These are phyloP conservation scores for Apodemia mormo DNA, from an alignment of 2,888 invertebrate species.

Conservation along the genomic window DNA sequence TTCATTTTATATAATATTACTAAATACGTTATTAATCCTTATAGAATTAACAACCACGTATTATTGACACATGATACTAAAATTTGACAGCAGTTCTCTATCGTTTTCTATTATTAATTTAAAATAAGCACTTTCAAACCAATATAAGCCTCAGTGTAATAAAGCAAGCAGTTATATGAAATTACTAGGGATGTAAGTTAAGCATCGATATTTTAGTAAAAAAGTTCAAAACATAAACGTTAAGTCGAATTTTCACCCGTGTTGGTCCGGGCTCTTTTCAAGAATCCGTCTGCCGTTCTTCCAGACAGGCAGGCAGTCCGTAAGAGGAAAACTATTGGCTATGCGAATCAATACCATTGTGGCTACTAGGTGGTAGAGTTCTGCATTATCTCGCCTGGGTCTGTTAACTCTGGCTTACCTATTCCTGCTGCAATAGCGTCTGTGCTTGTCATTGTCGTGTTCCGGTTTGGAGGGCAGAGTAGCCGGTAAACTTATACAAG, in stretches of 20 bases:
- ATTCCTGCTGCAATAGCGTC: too few relatives aligned
- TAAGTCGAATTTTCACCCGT: background rate
- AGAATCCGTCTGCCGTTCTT: too few relatives aligned
- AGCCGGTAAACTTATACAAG: too few relatives aligned
- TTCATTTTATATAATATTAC: background rate
- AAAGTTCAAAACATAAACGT: background rate
- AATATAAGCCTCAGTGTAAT: constrained; percentile 17
- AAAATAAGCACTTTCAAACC: constrained; percentile 12
- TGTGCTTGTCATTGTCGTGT: too few relatives aligned
- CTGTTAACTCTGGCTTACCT: too few relatives aligned
- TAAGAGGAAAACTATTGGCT: too few relatives aligned
- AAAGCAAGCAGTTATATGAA: constrained; percentile 11
- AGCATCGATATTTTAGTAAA: background rate
- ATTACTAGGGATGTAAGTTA: background rate
- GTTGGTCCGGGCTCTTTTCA: too few relatives aligned
- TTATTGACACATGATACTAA: constrained; percentile 5
- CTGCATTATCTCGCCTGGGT: too few relatives aligned
- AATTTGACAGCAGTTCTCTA: constrained; percentile 1
- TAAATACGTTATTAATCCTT: background rate
- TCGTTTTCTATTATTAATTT: constrained; percentile 15
- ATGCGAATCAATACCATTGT: too few relatives aligned
- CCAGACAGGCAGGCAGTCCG: too few relatives aligned
- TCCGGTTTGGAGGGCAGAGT: too few relatives aligned
- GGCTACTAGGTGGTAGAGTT: too few relatives aligned
- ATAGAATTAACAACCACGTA: background rate